Conservation (phyloP, 92 coral and sea anemone genomes). For the Bergia puertoricense region DNA sequence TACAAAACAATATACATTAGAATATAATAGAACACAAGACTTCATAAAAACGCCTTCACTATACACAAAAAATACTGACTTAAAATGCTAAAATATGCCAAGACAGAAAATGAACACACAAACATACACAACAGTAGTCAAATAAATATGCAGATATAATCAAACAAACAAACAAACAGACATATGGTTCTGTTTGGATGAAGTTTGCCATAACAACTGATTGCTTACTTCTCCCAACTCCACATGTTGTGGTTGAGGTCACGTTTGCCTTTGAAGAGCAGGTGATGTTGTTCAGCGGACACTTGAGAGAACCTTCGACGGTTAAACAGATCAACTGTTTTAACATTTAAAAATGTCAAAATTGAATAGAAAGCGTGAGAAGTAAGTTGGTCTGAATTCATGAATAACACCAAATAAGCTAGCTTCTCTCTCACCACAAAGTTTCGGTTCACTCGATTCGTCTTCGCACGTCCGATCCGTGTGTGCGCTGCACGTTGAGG, state of each 20-base stretch:
- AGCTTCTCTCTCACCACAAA: conserved; percentile 61
- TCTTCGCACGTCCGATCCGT: conserved; percentile 67
- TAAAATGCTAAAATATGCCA: too few species aligned
- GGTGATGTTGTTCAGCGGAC: conserved; percentile 46
- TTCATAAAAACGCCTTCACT: too few species aligned
- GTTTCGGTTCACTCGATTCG: conserved; percentile 68
- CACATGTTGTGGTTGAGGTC: conserved; percentile 22
- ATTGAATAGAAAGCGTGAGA: background rate
- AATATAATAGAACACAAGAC: too few species aligned
- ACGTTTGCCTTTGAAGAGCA: conserved; percentile 31
- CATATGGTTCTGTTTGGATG: background rate
- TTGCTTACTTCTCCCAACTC: conserved; percentile 28
- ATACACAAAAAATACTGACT: too few species aligned
- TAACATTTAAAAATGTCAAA: background rate
- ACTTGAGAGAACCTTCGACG: background rate
- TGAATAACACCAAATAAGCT: background rate
- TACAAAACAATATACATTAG: too few species aligned
- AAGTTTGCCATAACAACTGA: background rate
- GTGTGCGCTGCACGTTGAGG: conserved; percentile 67
- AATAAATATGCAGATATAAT: background rate
- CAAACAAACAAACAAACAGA: background rate
- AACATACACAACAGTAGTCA: too few species aligned
- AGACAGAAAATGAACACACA: background rate
- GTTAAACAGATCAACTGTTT: background rate
- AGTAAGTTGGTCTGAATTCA: background rate